Evolutionary conservation across 2,888 invertebrate species (phyloP).

Genomic region (Pyrocoelia pectoralis): DNA sequence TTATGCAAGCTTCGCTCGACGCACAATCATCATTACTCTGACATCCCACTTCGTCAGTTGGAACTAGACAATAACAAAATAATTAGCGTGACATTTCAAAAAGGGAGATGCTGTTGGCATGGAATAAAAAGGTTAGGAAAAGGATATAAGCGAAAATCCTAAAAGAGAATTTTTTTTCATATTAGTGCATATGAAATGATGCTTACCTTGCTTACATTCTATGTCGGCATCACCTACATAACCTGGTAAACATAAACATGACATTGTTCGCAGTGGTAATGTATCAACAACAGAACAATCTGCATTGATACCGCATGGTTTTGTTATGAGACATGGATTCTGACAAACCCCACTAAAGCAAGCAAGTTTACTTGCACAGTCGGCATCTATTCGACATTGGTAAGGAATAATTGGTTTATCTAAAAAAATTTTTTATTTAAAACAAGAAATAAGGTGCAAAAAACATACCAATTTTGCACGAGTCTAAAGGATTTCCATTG

Average conservation of each 20-base stretch:
- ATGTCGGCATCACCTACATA: slow-evolving; percentile 87
- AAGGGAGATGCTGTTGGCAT: slow-evolving; percentile 29
- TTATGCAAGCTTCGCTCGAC: slow-evolving; percentile 74
- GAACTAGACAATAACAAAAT: slow-evolving; percentile 47
- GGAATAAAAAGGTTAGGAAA: slow-evolving; percentile 13
- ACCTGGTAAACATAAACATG: slow-evolving; percentile 85
- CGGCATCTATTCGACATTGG: slow-evolving; percentile 81
- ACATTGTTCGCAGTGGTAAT: slow-evolving; percentile 85
- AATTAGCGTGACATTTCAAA: slow-evolving; percentile 31
- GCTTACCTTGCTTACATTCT: slow-evolving; percentile 67
- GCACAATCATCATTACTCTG: slow-evolving; percentile 76
- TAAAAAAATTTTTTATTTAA: slow-evolving; percentile 41
- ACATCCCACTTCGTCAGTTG: slow-evolving; percentile 68
- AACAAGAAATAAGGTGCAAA: background rate
- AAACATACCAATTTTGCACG: slow-evolving; percentile 68
- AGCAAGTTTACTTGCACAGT: slow-evolving; percentile 85
- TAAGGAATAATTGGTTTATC: slow-evolving; percentile 64
- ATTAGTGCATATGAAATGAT: background rate
- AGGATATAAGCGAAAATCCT: slow-evolving; percentile 11
- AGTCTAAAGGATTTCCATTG: slow-evolving; percentile 76
- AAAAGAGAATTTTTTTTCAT: slow-evolving; percentile 1
- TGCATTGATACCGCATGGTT: slow-evolving; percentile 82
- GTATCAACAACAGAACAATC: slow-evolving; percentile 87
- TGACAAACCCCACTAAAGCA: slow-evolving; percentile 82
- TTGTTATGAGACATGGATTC: slow-evolving; percentile 80